These are phyloP conservation scores for Phymanthus crucifer DNA, from an alignment of 92 coral and sea anemone genomes.

Conservation along the genomic window DNA sequence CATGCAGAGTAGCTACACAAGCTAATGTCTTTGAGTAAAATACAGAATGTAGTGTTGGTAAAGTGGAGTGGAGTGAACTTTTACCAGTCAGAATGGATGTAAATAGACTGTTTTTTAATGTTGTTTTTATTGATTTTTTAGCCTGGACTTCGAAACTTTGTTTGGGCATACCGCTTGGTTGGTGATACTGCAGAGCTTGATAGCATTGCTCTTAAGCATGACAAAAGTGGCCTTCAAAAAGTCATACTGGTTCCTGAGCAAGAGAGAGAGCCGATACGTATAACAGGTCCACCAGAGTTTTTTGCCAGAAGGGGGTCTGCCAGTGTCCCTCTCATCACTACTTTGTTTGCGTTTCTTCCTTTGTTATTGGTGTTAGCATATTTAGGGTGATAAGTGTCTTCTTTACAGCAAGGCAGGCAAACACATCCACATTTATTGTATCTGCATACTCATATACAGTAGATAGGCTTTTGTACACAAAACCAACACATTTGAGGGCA, in stretches of 20 bases:
- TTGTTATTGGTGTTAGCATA: neutral
- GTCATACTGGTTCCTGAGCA: conserved; percentile 14
- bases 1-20: too few species aligned
- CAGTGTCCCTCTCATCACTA: neutral
- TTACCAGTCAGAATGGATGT: too few species aligned
- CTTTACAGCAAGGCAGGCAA: too few species aligned
- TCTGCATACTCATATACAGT: too few species aligned
- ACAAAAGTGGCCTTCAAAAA: conserved; percentile 22
- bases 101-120: too few species aligned
- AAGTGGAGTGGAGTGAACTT: too few species aligned
- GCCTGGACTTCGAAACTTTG: conserved; percentile 56
- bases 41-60: too few species aligned
- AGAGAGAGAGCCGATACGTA: conserved; percentile 17
- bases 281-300: neutral
- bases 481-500: too few species aligned
- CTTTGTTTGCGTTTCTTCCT: neutral
- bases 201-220: conserved; percentile 1
- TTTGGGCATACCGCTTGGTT: conserved; percentile 53
- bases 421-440: too few species aligned
- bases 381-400: too few species aligned
- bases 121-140: conserved; percentile 11
- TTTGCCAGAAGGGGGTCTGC: neutral
- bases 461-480: too few species aligned
- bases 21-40: too few species aligned
- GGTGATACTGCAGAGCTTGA: conserved; percentile 18